Percentiles rank a stretch among this genome's conserved stretches.
These are phyloP conservation scores for Melanargia galathea DNA, from an alignment of 2,888 invertebrate species.

Conservation along the genomic window DNA sequence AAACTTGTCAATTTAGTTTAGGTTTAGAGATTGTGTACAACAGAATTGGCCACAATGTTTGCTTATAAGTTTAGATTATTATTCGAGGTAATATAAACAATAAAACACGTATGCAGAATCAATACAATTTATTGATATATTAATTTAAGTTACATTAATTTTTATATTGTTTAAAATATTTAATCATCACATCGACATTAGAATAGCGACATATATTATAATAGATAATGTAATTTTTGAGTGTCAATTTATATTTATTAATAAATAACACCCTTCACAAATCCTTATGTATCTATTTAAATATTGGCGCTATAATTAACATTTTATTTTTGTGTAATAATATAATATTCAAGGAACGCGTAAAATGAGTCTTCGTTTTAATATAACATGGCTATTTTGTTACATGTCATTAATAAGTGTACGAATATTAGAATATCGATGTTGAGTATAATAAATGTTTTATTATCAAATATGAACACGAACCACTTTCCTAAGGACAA, in stretches of 20 bases:
- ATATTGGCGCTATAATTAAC: conserved; percentile 38
- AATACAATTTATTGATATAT: conserved; percentile 51
- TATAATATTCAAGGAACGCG: conserved; percentile 42
- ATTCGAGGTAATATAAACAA: conserved; percentile 10
- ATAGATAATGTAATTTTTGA: conserved; percentile 26
- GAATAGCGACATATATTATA: conserved; percentile 36
- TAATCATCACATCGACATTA: conserved; percentile 43
- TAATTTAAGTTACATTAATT: conserved; percentile 46
- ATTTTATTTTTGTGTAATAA: conserved; percentile 34
- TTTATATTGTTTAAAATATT: conserved; percentile 44
- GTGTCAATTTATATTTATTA: conserved; percentile 29
- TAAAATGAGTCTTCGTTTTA: conserved; percentile 41
- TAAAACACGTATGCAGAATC: conserved; percentile 36
- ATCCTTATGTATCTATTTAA: conserved; percentile 37
- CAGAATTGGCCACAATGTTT: too few species aligned
- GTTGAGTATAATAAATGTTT: conserved; percentile 24
- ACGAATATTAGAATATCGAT: conserved; percentile 23
- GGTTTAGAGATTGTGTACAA: too few species aligned
- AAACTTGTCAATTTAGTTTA: too few species aligned
- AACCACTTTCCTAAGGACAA: conserved; percentile 23
- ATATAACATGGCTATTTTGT: conserved; percentile 33
- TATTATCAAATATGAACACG: conserved; percentile 30
- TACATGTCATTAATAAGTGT: conserved; percentile 26
- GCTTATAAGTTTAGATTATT: too few species aligned
- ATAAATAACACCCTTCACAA: conserved; percentile 26